A percentile compares a stretch with the other conserved stretches of the same genome.
Conservation (phyloP, 1,140 invertebrate genomes). For the Lethocerus indicus region DNA sequence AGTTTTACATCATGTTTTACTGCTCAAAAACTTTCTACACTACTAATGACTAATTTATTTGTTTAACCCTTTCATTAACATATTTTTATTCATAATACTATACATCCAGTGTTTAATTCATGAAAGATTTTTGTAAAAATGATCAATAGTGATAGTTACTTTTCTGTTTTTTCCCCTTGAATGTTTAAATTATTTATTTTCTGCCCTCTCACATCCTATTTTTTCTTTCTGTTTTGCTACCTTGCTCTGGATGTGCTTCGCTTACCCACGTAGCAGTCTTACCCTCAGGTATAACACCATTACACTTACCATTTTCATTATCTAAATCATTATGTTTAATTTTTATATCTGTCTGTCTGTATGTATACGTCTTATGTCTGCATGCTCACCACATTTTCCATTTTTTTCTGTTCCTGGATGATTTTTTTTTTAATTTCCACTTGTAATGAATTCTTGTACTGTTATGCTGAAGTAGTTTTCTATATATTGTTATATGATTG, state of each 20-base stretch:
- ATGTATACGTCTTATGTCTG: neutral
- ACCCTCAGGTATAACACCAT: constrained; percentile 22
- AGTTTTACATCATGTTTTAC: too few species aligned
- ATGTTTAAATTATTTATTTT: neutral
- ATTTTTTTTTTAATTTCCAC: constrained; percentile 2
- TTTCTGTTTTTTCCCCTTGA: neutral
- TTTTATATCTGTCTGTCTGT: constrained; percentile 1
- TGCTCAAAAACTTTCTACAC: too few species aligned
- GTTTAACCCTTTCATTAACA: too few species aligned
- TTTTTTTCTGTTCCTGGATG: neutral
- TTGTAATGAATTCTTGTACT: neutral
- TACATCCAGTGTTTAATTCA: too few species aligned
- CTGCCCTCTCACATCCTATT: constrained; percentile 4
- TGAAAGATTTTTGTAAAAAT: too few species aligned
- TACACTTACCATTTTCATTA: neutral
- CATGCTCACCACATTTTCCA: neutral
- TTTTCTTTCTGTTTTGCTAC: constrained; percentile 14
- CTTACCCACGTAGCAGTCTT: constrained; percentile 21
- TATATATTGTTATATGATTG: too few species aligned
- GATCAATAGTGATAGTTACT: too few species aligned
- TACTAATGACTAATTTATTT: too few species aligned
- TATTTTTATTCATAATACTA: too few species aligned
- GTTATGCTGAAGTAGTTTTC: too few species aligned
- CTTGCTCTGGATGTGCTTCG: constrained; percentile 15
- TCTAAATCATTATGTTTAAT: neutral